Conservation (phyloP, 2,888 invertebrate genomes). For the Dioctria linearis region DNA sequence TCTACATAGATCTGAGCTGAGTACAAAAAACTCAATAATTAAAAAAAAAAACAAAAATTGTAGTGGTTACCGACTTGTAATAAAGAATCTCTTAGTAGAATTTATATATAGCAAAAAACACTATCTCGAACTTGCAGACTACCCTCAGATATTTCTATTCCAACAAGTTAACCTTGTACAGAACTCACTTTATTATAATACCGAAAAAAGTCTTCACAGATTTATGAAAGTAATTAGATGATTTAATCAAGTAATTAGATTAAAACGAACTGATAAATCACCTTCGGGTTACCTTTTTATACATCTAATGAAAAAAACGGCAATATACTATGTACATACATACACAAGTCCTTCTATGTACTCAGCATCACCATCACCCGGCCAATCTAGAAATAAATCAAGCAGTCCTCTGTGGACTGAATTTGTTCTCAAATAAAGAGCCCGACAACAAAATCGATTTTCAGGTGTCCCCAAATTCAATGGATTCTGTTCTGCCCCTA, state of each 20-base stretch:
- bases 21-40: too few species aligned
- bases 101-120: too few species aligned
- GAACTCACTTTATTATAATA: too few species aligned
- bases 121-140: too few species aligned
- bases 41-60: too few species aligned
- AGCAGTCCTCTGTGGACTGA: conserved; percentile 49
- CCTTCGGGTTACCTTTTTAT: neutral
- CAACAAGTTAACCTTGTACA: too few species aligned
- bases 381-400: conserved; percentile 54
- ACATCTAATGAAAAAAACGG: conserved; percentile 3
- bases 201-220: neutral
- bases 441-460: conserved; percentile 40
- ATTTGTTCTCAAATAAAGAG: conserved; percentile 52
- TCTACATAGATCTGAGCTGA: too few species aligned
- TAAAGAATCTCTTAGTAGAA: too few species aligned
- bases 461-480: conserved; percentile 32
- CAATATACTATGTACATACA: neutral
- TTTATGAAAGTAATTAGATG: conserved; percentile 1
- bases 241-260: conserved; percentile 37
- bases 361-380: neutral
- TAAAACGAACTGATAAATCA: conserved; percentile 1
- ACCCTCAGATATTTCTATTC: too few species aligned
- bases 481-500: conserved; percentile 12
- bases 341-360: neutral
- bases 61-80: too few species aligned